A percentile compares a stretch with the other conserved stretches of the same genome.
These are phyloP conservation scores for Sebastes miniatus DNA, from an alignment of 2,797 vertebrate genomes.

Conservation along the genomic window DNA sequence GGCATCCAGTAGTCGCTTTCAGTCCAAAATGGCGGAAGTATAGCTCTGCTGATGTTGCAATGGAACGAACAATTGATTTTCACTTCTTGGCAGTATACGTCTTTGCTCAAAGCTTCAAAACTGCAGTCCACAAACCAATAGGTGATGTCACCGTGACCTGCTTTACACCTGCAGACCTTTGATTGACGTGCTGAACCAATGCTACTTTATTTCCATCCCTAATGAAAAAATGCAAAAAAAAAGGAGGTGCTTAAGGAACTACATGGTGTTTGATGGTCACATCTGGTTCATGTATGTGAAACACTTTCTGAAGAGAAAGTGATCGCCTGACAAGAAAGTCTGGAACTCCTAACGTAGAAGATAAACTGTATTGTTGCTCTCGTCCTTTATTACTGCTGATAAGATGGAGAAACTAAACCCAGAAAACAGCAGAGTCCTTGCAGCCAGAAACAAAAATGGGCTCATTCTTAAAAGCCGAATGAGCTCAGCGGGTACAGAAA, in stretches of 20 bases:
- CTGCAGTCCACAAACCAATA: too few species aligned
- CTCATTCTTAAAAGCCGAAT: constrained; percentile 13
- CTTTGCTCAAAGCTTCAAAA: too few species aligned
- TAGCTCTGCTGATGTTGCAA: too few species aligned
- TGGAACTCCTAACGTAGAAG: background rate
- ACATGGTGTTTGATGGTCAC: constrained; percentile 83
- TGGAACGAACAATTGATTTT: too few species aligned
- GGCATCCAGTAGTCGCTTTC: too few species aligned
- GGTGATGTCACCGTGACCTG: background rate
- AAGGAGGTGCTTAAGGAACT: constrained; percentile 84
- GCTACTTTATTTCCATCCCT: constrained; percentile 84
- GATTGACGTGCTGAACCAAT: constrained; percentile 68
- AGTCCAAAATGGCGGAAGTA: too few species aligned
- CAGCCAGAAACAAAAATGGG: constrained; percentile 5
- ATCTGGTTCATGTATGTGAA: constrained; percentile 86
- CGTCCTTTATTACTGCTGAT: constrained; percentile 16
- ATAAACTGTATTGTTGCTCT: constrained; percentile 5
- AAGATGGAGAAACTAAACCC: constrained; percentile 18
- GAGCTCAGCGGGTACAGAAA: constrained; percentile 3
- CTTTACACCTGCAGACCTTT: constrained; percentile 48
- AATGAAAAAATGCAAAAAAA: constrained; percentile 88
- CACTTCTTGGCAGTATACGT: too few species aligned
- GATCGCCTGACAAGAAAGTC: background rate
- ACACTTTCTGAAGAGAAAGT: constrained; percentile 43
- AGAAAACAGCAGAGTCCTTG: background rate